Base-by-base conservation (phyloP, 1,140 invertebrate genomes). In the Scaptodrosophila lebanonensis region DNA sequence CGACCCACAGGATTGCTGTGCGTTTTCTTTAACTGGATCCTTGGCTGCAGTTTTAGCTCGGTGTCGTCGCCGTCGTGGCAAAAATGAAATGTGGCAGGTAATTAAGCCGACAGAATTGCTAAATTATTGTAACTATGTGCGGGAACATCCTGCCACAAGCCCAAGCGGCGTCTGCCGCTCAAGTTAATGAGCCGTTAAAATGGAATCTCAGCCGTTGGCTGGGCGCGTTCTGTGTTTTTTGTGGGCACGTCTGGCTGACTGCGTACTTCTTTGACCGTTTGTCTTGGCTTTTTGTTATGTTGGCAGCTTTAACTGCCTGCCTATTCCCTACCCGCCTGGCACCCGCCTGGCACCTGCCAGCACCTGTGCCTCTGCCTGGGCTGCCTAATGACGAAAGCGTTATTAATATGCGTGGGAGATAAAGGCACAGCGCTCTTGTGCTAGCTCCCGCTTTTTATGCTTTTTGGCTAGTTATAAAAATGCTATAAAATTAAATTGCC, bases 121-220 rank as follows among this genome's bases (percentile, higher is more conserved):
- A 85, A 85, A 85, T 85, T 85, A 85, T 85, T 85, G 71, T 68
- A 71, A 65, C 40, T 59, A 60, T 64, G 63, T 54, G 27, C 16
- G 29, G 35, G 33, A 42, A 38, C 17, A 8, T 17, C 20, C 52
- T 53, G 51, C 13, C 51, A 17, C 43, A 42, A 60, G 45, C 15
- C 40, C 60, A 65, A 53, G 65, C 62, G 57, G 62, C 43, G 38
- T 63, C 60, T 63, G 66, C 64, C 60, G 73, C 67, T 73, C 64
- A 67, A 77, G 65, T 84, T 85, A 85, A 84, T 85, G 76, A 84
- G 83, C 71, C 84, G 82, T 83, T 85, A 77, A 84, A 84, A 85
- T 85, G 68, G 66, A 73, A 70, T 66, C 75, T 67, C 51, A 53
- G 22, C 20, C 33, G 13, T 33, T 27, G 25, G 39, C 20, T 42